These are phyloP conservation scores for Scaptomyza montana DNA, from an alignment of 1,140 invertebrate species.

Conservation along the genomic window DNA sequence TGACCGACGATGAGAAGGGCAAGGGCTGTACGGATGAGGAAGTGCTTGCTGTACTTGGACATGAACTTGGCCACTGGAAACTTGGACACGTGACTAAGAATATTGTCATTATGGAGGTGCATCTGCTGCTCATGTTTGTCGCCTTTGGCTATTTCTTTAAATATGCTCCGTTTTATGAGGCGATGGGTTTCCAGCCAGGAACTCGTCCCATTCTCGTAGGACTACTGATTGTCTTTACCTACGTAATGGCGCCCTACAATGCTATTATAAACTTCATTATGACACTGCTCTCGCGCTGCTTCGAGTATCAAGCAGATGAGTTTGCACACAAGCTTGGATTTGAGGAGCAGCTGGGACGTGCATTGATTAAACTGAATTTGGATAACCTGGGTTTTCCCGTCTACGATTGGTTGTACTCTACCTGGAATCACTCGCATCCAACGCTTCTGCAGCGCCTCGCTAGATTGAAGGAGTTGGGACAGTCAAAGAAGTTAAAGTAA, in stretches of 20 bases:
- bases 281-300: constrained; percentile 89
- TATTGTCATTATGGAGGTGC: constrained; percentile 92
- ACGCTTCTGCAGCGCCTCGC: constrained; percentile 96
- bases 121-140: constrained; percentile 91
- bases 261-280: constrained; percentile 90
- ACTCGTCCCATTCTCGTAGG: constrained; percentile 95
- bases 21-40: constrained; percentile 96
- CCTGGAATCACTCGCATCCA: constrained; percentile 98
- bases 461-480: constrained; percentile 66
- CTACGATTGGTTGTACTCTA: constrained; percentile 94
- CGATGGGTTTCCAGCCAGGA: constrained; percentile 93
- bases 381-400: constrained; percentile 98
- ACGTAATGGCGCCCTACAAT: constrained; percentile 97
- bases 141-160: constrained; percentile 95
- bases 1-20: constrained; percentile 84
- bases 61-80: constrained; percentile 99
- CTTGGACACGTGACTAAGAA: constrained; percentile 95
- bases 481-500: constrained; percentile 61
- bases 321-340: constrained; percentile 94
- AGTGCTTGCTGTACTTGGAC: constrained; percentile 96
- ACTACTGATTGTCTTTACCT: constrained; percentile 94
- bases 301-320: constrained; percentile 98
- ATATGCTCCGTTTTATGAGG: constrained; percentile 90
- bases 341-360: constrained; percentile 88
- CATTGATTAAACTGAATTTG: constrained; percentile 96